Evolutionary conservation across 2,888 invertebrate species (phyloP).

Genomic region (Dolichopus griseipennis): DNA sequence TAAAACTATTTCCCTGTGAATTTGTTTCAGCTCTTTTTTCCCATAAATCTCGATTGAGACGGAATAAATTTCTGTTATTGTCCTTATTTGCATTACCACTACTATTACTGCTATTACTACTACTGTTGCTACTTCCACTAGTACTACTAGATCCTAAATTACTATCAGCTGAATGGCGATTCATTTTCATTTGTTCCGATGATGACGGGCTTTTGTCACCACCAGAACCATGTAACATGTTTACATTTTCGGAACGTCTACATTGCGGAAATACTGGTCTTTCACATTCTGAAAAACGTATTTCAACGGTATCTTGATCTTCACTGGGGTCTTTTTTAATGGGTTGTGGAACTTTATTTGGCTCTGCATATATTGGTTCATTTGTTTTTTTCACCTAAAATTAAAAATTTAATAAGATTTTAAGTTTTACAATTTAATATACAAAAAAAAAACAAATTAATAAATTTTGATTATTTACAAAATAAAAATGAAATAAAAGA

Average conservation of each 20-base stretch:
- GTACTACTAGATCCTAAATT: background rate
- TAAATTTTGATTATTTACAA: no score
- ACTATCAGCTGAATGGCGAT: background rate
- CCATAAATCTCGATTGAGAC: slow-evolving; percentile 52
- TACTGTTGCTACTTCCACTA: background rate
- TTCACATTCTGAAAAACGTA: slow-evolving; percentile 24
- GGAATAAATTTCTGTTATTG: slow-evolving; percentile 23
- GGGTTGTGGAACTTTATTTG: slow-evolving; percentile 19
- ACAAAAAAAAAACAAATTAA: background rate
- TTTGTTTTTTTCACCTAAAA: slow-evolving; percentile 20
- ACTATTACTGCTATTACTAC: background rate
- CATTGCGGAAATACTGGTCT: slow-evolving; percentile 11
- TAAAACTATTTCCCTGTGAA: slow-evolving; percentile 42
- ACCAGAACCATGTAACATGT: slow-evolving; percentile 10
- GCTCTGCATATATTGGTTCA: slow-evolving; percentile 26
- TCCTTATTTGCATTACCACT: slow-evolving; percentile 11
- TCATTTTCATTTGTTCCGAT: background rate
- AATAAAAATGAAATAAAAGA: no score
- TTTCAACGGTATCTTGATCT: slow-evolving; percentile 5
- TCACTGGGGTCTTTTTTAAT: background rate
- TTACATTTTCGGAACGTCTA: background rate
- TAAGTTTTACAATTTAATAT: background rate
- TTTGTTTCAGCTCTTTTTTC: slow-evolving; percentile 51
- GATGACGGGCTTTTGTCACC: background rate
- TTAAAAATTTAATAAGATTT: slow-evolving; percentile 8